Evolutionary conservation across 1,140 invertebrate genomes (phyloP).

Genomic region (Myzus persicae): DNA sequence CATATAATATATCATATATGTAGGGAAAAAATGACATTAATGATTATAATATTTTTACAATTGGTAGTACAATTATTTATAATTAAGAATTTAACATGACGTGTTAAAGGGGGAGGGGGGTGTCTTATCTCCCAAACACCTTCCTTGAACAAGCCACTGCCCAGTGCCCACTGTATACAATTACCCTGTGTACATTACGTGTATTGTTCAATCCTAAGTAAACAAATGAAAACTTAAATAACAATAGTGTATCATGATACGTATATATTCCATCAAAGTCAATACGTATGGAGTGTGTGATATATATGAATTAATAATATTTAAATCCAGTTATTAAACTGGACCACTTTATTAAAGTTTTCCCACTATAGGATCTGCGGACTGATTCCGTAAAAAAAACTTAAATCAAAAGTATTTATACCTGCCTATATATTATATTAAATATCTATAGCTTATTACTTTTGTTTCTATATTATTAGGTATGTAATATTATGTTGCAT

Average conservation of each 20-base stretch:
- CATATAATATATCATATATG: too few species aligned
- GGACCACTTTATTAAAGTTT: neutral
- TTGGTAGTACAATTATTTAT: neutral
- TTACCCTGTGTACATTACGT: neutral
- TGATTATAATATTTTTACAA: neutral
- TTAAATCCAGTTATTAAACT: neutral
- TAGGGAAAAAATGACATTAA: too few species aligned
- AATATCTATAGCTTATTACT: neutral
- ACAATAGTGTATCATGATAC: neutral
- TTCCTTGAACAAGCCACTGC: neutral
- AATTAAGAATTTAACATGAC: neutral
- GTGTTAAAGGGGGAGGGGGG: neutral
- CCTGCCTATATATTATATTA: neutral
- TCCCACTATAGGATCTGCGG: neutral
- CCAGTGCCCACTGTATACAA: neutral
- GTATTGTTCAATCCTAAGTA: neutral
- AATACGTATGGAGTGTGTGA: neutral
- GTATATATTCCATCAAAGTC: neutral
- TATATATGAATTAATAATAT: neutral
- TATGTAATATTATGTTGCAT: too few species aligned
- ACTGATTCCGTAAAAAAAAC: neutral
- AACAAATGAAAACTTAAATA: constrained; percentile 14
- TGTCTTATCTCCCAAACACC: neutral
- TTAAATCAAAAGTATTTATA: neutral
- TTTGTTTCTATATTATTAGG: neutral